These are phyloP conservation scores for Sinosuthora webbiana DNA, from an alignment of 2,113 vertebrate genomes.

Conservation along the genomic window DNA sequence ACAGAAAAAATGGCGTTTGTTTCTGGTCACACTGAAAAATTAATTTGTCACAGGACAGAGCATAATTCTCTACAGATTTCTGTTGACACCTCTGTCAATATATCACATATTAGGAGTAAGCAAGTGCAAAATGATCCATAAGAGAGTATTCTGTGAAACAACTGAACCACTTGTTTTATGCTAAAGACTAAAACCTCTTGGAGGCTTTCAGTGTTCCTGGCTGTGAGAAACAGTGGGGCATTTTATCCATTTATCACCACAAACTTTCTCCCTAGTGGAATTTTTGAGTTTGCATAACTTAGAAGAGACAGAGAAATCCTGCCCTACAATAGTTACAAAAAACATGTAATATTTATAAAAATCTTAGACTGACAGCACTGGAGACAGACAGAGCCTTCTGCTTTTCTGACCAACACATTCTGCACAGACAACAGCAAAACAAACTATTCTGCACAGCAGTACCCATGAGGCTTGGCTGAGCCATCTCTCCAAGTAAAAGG, in stretches of 20 bases:
- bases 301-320: not conserved
- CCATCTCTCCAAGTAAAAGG: not conserved
- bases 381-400: not conserved
- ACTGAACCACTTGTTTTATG: not conserved
- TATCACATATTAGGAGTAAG: not conserved
- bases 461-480: not conserved
- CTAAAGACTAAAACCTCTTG: not conserved
- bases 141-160: not conserved
- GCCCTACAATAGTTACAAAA: not conserved
- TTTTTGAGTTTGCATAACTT: not conserved
- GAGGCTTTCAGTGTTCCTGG: not conserved
- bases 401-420: not conserved
- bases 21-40: not conserved
- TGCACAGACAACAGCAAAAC: not conserved
- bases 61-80: not conserved
- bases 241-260: not conserved
- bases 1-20: not conserved
- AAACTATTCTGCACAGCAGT: not conserved
- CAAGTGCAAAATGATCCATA: not conserved
- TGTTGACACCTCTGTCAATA: not conserved
- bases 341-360: not conserved
- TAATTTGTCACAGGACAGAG: not conserved
- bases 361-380: not conserved
- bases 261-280: not conserved
- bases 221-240: not conserved